Conservation (phyloP, 2,113 vertebrate species). For the Saccopteryx leptura region DNA sequence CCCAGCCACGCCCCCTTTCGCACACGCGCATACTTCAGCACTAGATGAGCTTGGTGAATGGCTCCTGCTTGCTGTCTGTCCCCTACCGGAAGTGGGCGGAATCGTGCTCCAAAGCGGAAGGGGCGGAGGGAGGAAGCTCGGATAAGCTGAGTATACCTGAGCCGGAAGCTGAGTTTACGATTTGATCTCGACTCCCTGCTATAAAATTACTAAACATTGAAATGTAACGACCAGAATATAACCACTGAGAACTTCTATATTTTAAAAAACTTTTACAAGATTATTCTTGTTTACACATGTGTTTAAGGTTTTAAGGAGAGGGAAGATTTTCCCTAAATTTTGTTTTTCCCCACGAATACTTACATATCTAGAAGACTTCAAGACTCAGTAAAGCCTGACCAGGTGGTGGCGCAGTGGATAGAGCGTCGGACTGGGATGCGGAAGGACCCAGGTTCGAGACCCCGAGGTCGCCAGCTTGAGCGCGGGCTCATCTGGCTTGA, state of each 20-base stretch:
- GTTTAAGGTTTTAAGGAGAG: constrained; percentile 19
- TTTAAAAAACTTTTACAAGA: neutral
- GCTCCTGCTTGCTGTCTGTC: neutral
- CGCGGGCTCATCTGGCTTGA: too few relatives aligned
- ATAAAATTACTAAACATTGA: too few relatives aligned
- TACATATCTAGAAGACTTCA: neutral
- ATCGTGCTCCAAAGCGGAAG: fast-evolving
- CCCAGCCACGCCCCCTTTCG: neutral
- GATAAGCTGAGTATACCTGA: fast-evolving
- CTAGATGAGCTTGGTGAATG: fast-evolving
- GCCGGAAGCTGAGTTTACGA: fast-evolving
- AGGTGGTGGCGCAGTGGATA: too few relatives aligned
- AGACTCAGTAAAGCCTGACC: neutral
- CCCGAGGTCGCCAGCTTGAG: too few relatives aligned
- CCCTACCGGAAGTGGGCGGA: constrained; percentile 56
- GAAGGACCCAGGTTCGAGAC: too few relatives aligned
- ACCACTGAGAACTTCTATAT: neutral
- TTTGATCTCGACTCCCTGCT: fast-evolving
- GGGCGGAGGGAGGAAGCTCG: neutral
- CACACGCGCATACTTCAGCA: neutral
- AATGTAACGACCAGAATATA: neutral
- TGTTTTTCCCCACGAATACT: neutral
- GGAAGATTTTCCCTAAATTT: neutral
- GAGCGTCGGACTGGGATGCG: too few relatives aligned
- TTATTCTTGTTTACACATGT: neutral